Percentiles rank a stretch among this genome's conserved stretches.
Conservation (phyloP, 2,888 invertebrate species). For the Acholoe squamosa region DNA sequence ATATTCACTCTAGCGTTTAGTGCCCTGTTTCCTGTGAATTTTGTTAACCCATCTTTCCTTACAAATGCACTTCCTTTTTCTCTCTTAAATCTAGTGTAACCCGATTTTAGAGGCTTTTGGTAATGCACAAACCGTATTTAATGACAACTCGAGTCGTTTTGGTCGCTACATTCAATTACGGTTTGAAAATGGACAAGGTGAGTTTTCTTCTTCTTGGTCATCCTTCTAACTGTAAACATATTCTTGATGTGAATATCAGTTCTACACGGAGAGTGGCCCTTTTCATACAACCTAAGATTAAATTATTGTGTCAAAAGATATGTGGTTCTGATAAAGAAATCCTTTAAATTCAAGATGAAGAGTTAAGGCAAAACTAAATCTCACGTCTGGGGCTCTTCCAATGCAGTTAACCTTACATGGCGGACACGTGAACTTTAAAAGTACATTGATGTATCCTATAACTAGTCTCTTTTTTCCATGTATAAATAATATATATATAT, state of each 20-base stretch:
- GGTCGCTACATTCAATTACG: constrained; percentile 82
- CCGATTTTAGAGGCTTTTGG: constrained; percentile 82
- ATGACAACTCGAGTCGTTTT: constrained; percentile 82
- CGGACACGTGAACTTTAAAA: neutral
- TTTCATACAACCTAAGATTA: no score
- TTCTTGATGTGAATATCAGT: no score
- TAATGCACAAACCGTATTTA: constrained; percentile 82
- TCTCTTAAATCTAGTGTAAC: constrained; percentile 76
- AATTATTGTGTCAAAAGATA: no score
- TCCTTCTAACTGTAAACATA: no score
- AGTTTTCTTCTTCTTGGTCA: constrained; percentile 41
- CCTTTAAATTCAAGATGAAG: no score
- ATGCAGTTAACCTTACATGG: no score
- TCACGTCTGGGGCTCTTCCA: no score
- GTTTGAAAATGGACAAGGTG: constrained; percentile 79
- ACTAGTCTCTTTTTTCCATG: neutral
- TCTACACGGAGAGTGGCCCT: no score
- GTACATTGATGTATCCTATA: neutral
- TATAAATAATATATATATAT: neutral
- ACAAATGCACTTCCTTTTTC: neutral
- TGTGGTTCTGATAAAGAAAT: no score
- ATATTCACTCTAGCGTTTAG: neutral
- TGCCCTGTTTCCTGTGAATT: neutral
- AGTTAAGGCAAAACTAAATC: no score
- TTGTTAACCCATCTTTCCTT: no score